phyloP scores from a whole-genome alignment of 2,113 vertebrate species.

The Pongo pygmaeus region DNA sequence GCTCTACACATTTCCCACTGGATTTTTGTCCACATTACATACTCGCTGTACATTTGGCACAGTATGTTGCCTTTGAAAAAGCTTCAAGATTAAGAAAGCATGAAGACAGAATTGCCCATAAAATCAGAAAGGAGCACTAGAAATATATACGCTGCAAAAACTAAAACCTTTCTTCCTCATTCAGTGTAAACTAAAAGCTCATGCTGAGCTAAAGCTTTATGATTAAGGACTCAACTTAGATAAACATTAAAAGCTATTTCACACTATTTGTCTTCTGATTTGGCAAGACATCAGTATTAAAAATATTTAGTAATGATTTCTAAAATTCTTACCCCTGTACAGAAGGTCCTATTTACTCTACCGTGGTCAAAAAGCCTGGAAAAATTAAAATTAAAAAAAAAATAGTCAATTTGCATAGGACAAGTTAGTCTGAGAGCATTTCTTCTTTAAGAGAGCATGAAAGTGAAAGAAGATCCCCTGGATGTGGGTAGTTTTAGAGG shows the following conservation, averaged over 20 bases:
- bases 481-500: not conserved
- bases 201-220: constrained; percentile 68
- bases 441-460: not conserved
- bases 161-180: constrained; percentile 51
- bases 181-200: constrained; percentile 54
- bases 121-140: constrained; percentile 61
- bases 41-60: constrained; percentile 72
- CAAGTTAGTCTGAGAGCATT: not conserved
- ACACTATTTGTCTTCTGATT: constrained; percentile 58
- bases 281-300: constrained; percentile 5
- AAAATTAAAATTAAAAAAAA: not conserved
- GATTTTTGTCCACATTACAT: constrained; percentile 69
- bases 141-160: constrained; percentile 73
- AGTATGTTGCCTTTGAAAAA: constrained; percentile 74
- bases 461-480: not conserved
- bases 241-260: constrained; percentile 65
- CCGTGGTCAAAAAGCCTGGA: not conserved
- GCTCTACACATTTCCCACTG: constrained; percentile 64
- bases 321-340: not conserved
- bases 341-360: not conserved
- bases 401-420: not conserved
- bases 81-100: constrained; percentile 77
- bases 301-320: constrained; percentile 40
- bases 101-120: constrained; percentile 69
- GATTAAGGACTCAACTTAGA: constrained; percentile 66